These are phyloP conservation scores for Brachyalestes nurse DNA, from an alignment of 2,797 vertebrate species.

Conservation along the genomic window DNA sequence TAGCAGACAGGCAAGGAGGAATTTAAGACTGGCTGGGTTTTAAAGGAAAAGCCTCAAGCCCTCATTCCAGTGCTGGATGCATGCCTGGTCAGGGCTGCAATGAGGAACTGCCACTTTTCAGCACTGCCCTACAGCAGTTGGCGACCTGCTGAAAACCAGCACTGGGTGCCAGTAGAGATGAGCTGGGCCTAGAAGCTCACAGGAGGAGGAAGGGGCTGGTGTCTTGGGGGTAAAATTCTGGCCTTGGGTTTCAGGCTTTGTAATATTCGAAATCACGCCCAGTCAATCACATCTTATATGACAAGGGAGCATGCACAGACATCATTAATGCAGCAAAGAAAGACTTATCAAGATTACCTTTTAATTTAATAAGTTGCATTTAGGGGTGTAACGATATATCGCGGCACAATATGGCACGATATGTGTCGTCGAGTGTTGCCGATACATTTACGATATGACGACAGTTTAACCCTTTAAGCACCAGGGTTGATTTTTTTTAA, in stretches of 20 bases:
- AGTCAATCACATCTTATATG: background rate
- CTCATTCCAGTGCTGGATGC: constrained; percentile 18
- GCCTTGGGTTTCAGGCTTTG: background rate
- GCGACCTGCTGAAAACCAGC: constrained; percentile 7
- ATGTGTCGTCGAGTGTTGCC: no score
- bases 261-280: background rate
- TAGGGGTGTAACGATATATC: no score
- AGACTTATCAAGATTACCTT: background rate
- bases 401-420: no score
- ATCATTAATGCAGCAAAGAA: background rate
- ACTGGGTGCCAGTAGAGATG: background rate
- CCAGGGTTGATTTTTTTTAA: no score
- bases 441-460: no score
- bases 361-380: background rate
- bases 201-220: background rate
- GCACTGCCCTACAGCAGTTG: constrained; percentile 2
- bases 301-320: no score
- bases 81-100: constrained; percentile 3
- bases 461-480: no score
- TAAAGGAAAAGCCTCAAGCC: constrained; percentile 30
- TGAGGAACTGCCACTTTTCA: constrained; percentile 5
- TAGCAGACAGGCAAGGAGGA: constrained; percentile 21
- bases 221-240: background rate
- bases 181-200: background rate
- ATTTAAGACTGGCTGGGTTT: constrained; percentile 32